Evolutionary conservation across 2,113 vertebrate genomes (phyloP), one percentile per base, ranked within the genome.

Genomic region (Ardeotis arabs): DNA sequence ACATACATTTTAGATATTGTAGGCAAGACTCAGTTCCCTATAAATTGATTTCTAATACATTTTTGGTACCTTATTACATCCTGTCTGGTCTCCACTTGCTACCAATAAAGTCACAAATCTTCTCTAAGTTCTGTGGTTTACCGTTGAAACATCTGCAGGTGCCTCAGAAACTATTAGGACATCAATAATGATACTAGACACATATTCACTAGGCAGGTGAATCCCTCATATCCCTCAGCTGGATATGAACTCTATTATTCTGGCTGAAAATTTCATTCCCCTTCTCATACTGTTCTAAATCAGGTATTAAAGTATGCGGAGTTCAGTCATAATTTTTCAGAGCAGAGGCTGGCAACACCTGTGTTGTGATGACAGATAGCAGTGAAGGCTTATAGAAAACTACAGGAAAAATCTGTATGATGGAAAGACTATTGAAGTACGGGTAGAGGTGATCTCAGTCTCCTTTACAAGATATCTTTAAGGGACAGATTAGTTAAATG

Each of bases 221-320:
- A 86, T 94, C 55, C 29, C 68, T 86, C 55, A 79, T 77, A 55
- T 76, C 27, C 27, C 18, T 66, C 41, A 41, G 77, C 84, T 67
- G 45, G 50, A 45, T 89, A 87, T 25, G 84, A 92, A 80, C 39
- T 73, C 59, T 58, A 68, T 91, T 92, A 86, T 64, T 92, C 55
- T 53, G 63, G 7, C 33, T 89, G 59, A 89, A 93, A 92, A 91
- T 33, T 73, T 95, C 63, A 80, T 96, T 95, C 76, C 53, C 29
- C 14, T 76, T 62, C 68, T 86, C 63, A 75, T 22, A 64, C 39
- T 69, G 41, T 60, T 92, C 92, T 92, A 81, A 92, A 89, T 77
- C 80, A 86, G 53, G 35, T 86, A 88, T 73, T 89, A 69, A 50
- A 92, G 16, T 29, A 55, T 41, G 33, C 76, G 21, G 9, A 87